Evolutionary conservation across 37 sponge, comb jelly and placozoan species (phyloP).

Genomic region (Geodia barretti): DNA sequence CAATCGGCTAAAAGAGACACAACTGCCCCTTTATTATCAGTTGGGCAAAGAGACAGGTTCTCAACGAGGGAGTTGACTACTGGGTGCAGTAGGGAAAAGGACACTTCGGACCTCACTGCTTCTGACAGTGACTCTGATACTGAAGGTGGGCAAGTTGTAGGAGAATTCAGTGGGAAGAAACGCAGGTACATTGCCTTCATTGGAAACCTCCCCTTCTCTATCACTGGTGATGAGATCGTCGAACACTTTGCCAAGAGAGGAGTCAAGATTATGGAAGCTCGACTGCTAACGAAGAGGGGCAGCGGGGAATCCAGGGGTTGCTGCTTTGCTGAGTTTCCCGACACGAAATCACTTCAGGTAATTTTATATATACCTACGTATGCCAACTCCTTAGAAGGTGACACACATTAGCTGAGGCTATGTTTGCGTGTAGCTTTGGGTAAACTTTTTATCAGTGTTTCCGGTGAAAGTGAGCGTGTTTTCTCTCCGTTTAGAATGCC

Average conservation of each 20-base stretch:
- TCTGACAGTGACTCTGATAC: not conserved
- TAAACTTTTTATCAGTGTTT: no score
- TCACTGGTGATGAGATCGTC: conserved; percentile 49
- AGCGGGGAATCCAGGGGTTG: conserved; percentile 72
- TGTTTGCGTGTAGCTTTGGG: no score
- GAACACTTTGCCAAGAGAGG: conserved; percentile 61
- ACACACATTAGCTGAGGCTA: not conserved
- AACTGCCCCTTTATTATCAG: no score
- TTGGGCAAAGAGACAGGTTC: no score
- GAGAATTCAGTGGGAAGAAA: conserved; percentile 1
- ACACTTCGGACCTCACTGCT: not conserved
- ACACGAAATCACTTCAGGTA: conserved; percentile 48
- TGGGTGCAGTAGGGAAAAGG: not conserved
- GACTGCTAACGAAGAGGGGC: conserved; percentile 64
- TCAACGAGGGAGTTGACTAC: no score
- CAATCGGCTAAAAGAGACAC: no score
- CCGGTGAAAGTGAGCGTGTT: no score
- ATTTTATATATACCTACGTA: not conserved
- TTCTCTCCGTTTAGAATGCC: conserved; percentile 59
- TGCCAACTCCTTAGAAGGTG: not conserved
- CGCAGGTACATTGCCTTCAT: conserved; percentile 61
- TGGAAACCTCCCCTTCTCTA: conserved; percentile 74
- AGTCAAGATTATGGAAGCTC: conserved; percentile 24
- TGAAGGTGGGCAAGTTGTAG: not conserved
- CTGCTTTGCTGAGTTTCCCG: conserved; percentile 67